Evolutionary conservation across 2,797 vertebrate genomes (phyloP).

Genomic region (Xiphophorus birchmanni): DNA sequence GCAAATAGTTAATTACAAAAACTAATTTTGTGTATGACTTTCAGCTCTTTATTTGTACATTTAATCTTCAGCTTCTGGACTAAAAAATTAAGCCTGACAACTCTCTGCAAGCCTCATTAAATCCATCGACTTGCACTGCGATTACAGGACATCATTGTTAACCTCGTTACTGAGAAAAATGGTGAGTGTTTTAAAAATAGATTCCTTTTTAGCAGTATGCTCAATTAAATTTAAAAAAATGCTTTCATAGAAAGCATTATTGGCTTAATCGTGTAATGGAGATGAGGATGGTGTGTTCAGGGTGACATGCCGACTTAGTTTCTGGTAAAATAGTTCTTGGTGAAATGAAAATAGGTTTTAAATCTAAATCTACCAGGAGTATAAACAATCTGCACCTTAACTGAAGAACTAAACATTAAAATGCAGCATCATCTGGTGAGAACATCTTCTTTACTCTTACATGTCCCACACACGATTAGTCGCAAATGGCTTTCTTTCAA

Average conservation of each 20-base stretch:
- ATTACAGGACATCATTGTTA: neutral
- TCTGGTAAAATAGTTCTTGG: neutral
- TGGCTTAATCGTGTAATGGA: neutral
- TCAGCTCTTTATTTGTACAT: slow-evolving; percentile 2
- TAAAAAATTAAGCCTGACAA: neutral
- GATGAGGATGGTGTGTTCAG: neutral
- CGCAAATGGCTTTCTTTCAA: neutral
- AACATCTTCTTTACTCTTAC: neutral
- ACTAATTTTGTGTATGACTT: neutral
- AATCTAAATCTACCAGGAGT: neutral
- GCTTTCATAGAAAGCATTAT: neutral
- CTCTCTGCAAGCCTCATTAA: slow-evolving; percentile 20
- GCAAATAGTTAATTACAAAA: slow-evolving; percentile 18
- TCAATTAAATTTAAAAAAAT: neutral
- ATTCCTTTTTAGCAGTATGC: neutral
- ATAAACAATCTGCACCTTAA: neutral
- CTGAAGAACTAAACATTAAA: neutral
- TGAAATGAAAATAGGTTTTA: neutral
- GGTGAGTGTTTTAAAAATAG: neutral
- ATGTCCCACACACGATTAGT: neutral
- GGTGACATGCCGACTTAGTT: neutral
- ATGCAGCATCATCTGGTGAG: neutral
- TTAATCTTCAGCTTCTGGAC: neutral
- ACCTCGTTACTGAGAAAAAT: slow-evolving; percentile 7
- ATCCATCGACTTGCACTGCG: slow-evolving; percentile 9